Evolutionary conservation across 2,797 vertebrate species (phyloP).

Genomic region (Ataeniobius toweri): DNA sequence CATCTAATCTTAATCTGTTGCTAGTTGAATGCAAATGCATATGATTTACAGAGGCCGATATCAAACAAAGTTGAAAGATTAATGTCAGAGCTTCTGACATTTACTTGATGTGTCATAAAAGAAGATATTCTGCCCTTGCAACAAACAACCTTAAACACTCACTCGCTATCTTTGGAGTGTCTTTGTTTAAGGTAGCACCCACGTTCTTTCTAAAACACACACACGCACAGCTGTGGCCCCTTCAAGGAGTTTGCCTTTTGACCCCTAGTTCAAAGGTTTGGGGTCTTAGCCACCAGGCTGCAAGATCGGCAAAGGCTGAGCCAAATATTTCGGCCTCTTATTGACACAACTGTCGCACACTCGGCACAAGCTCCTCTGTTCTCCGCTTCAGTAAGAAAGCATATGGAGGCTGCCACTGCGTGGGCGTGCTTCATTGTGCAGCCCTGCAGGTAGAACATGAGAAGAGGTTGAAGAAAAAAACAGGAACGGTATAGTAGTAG

Average conservation of each 20-base stretch:
- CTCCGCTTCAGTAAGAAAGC: constrained; percentile 37
- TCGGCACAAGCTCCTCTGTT: constrained; percentile 32
- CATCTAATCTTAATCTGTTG: constrained; percentile 7
- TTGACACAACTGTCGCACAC: constrained; percentile 60
- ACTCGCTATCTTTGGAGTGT: background rate
- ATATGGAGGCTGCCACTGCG: constrained; percentile 38
- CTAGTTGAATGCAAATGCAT: constrained; percentile 7
- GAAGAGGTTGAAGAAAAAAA: constrained; percentile 7
- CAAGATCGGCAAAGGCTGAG: constrained; percentile 57
- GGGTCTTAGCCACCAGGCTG: constrained; percentile 46
- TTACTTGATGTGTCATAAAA: constrained; percentile 49
- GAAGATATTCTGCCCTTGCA: constrained; percentile 13
- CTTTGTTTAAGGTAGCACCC: background rate
- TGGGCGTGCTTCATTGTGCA: constrained; percentile 43
- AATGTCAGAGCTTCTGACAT: constrained; percentile 49
- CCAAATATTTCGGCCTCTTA: constrained; percentile 51
- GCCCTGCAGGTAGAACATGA: constrained; percentile 43
- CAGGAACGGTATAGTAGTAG: background rate
- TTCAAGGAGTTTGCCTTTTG: constrained; percentile 56
- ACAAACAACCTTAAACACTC: background rate
- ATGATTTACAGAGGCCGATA: constrained; percentile 21
- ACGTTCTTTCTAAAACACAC: constrained; percentile 6
- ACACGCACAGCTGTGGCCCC: constrained; percentile 57
- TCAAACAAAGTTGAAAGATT: constrained; percentile 51
- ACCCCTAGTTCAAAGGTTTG: constrained; percentile 67